Percentiles rank a stretch among this genome's conserved stretches.
These are phyloP conservation scores for Dreissena rostriformis DNA, from an alignment of 1,140 invertebrate species.

Conservation along the genomic window DNA sequence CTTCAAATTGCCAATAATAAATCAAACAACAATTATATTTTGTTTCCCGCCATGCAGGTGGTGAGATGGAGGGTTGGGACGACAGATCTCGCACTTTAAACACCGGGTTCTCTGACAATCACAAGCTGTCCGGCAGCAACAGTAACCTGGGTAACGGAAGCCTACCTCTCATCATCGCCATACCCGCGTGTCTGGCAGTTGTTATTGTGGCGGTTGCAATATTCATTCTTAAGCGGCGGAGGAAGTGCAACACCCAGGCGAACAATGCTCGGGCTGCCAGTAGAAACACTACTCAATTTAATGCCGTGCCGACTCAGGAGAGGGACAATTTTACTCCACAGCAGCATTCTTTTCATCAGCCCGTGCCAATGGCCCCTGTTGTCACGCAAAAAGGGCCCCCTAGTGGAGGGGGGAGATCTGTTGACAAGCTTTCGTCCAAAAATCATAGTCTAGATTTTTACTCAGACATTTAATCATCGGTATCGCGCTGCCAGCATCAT, in stretches of 20 bases:
- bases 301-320: slow-evolving; percentile 74
- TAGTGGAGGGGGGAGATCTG: slow-evolving; percentile 48
- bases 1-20: too few relatives aligned
- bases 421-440: slow-evolving; percentile 65
- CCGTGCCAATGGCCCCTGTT: slow-evolving; percentile 35
- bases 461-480: slow-evolving; percentile 77
- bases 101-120: background rate
- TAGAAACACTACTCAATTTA: slow-evolving; percentile 65
- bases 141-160: slow-evolving; percentile 48
- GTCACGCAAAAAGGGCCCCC: slow-evolving; percentile 50
- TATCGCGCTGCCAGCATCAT: slow-evolving; percentile 71
- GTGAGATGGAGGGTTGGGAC: too few relatives aligned
- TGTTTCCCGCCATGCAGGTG: too few relatives aligned
- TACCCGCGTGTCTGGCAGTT: slow-evolving; percentile 67
- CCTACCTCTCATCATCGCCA: slow-evolving; percentile 72
- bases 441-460: slow-evolving; percentile 72
- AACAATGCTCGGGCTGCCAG: slow-evolving; percentile 57
- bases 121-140: slow-evolving; percentile 13
- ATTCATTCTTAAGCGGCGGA: slow-evolving; percentile 65
- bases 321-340: slow-evolving; percentile 62
- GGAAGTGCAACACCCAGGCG: slow-evolving; percentile 49
- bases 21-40: too few relatives aligned
- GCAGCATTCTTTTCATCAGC: slow-evolving; percentile 57
- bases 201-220: slow-evolving; percentile 68
- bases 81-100: background rate